Base-by-base conservation (phyloP, 2,888 invertebrate species). In the Hetaerina titia region DNA sequence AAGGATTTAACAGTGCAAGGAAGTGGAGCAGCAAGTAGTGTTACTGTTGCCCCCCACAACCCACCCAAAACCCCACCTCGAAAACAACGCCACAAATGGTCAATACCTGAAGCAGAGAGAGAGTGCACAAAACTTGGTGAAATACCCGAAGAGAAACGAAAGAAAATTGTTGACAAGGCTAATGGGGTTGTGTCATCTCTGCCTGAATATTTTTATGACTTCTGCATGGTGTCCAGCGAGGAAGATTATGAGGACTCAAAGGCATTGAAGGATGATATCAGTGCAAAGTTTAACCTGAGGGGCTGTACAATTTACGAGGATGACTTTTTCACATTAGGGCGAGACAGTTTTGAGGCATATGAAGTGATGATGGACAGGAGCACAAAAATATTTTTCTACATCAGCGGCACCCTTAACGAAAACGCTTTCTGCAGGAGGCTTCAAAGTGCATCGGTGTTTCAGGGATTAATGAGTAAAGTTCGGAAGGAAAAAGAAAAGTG, bases 391-490 rank as follows among this genome's bases (percentile, higher is more conserved):
- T 94, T 95, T 31, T 95, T 95, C 63, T 95, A 90, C 19, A 63
- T 95, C n/a, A 95, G 90, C 22, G 63, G 94, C 2, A 95, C 58
- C 69, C 94, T 95, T 56, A 95, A 69, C 19, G 69, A 45, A 19
- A 89, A 95, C 89, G 25, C 57, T 17, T 95, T 95, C 69, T 95
- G 88, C 74, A 94, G 74, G n/a, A 31, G 95, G 17, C 56, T 95
- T 11, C 95, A 95, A 60, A 95, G 89, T 95, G 95, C 95, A 58
- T 95, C 95, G 4, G 95, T 95, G 17, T 95, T 95, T 90, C 94
- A 95, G n/a, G 63, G 90, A 22, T 81, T 95, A 4, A 95, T 95
- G 95, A 94, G 95, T n/a, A 64, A 69, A 56, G 57, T 15, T n/a
- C 63, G 88, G 13, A 94, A 69, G 6, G 88, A 95, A n/a, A 90